Percentiles rank a stretch among this genome's conserved stretches.
These are phyloP conservation scores for Neodontobutis hainanensis DNA, from an alignment of 2,113 vertebrate species.

Conservation along the genomic window DNA sequence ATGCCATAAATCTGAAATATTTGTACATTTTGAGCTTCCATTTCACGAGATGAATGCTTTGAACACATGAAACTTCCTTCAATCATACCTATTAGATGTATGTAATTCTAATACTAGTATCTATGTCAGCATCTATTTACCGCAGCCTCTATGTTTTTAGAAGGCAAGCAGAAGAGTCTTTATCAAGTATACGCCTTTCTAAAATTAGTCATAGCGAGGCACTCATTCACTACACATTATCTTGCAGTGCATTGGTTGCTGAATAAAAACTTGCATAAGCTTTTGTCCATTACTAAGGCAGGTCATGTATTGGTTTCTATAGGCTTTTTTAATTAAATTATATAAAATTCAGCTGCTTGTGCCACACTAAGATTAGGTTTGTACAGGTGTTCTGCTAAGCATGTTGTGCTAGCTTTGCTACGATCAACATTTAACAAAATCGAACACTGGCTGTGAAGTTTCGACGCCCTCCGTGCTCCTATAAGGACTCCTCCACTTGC, in stretches of 20 bases:
- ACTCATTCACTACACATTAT: conserved; percentile 53
- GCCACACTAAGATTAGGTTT: conserved; percentile 16
- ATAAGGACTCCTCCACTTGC: conserved; percentile 31
- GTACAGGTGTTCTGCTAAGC: conserved; percentile 11
- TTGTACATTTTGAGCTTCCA: too few species aligned
- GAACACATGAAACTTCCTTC: too few species aligned
- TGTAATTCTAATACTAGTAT: not conserved
- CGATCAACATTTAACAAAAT: conserved; percentile 17
- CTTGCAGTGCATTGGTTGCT: conserved; percentile 29
- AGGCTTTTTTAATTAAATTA: not conserved
- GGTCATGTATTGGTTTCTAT: conserved; percentile 14
- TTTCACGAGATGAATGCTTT: too few species aligned
- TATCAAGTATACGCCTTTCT: conserved; percentile 56
- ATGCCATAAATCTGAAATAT: too few species aligned
- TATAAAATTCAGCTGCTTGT: conserved; percentile 3
- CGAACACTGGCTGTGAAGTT: conserved; percentile 24
- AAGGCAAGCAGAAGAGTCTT: conserved; percentile 22
- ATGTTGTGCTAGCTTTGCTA: conserved; percentile 25
- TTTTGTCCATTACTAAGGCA: conserved; percentile 19
- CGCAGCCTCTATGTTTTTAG: conserved; percentile 45
- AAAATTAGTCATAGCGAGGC: conserved; percentile 62
- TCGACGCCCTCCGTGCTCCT: conserved; percentile 23
- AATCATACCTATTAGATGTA: not conserved
- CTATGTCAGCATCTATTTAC: conserved; percentile 36
- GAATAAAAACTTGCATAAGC: conserved; percentile 36